phyloP scores from a whole-genome alignment of 2,113 vertebrate species.

The Anser cygnoides region DNA sequence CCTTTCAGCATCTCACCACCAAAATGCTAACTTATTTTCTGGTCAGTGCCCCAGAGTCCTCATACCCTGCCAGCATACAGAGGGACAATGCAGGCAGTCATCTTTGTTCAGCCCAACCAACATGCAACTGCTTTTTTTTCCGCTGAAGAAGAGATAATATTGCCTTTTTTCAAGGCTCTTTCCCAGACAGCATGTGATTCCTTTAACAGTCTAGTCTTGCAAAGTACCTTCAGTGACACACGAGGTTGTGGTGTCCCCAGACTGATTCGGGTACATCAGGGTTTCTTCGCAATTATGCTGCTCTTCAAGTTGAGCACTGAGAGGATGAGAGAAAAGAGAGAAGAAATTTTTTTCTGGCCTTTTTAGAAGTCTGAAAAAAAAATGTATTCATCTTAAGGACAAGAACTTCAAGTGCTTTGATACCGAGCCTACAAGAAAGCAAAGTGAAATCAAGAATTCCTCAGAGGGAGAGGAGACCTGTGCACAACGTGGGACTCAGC shows the following conservation, averaged over 20 bases:
- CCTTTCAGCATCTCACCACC: background rate
- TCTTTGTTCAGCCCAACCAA: background rate
- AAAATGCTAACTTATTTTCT: background rate
- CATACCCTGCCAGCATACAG: background rate
- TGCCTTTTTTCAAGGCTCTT: background rate
- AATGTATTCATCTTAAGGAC: background rate
- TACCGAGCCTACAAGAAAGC: background rate
- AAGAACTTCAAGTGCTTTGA: conserved; percentile 4
- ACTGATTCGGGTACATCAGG: conserved; percentile 55
- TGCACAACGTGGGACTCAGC: background rate
- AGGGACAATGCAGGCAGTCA: background rate
- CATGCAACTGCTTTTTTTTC: background rate
- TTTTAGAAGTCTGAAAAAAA: background rate
- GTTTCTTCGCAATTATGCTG: conserved; percentile 67
- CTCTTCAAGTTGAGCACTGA: conserved; percentile 71
- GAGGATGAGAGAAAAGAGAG: conserved; percentile 27
- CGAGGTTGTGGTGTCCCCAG: conserved; percentile 53
- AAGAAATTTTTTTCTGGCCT: background rate
- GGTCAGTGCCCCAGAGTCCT: background rate
- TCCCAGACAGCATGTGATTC: background rate
- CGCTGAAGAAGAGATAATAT: background rate
- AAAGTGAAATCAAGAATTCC: background rate
- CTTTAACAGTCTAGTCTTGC: conserved; percentile 40
- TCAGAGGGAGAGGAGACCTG: background rate
- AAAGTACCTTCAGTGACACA: conserved; percentile 51